These are phyloP conservation scores for Caenorhabditis sp. DNA, from an alignment of 2,888 invertebrate species.

Conservation along the genomic window DNA sequence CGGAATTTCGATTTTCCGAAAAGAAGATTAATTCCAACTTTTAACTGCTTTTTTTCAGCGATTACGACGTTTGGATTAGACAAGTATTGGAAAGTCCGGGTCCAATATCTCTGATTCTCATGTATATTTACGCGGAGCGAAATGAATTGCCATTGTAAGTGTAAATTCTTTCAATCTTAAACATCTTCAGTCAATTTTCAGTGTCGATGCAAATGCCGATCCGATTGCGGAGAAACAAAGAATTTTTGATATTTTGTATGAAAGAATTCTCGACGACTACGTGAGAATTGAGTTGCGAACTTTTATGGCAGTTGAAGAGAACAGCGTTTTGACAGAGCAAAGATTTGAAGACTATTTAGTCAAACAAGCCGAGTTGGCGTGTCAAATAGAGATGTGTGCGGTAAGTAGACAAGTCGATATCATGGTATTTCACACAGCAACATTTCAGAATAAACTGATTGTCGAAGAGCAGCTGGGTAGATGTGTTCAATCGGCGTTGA, in stretches of 20 bases:
- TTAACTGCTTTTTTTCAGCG: no score
- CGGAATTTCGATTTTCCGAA: no score
- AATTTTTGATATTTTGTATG: no score
- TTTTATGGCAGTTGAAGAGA: background rate
- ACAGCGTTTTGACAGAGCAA: slow-evolving; percentile 6
- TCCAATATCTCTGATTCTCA: background rate
- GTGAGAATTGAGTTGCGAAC: background rate
- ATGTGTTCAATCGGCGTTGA: slow-evolving; percentile 37
- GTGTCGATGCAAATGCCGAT: no score
- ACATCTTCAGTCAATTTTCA: no score
- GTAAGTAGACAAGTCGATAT: no score
- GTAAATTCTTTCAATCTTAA: no score
- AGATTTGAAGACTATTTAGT: slow-evolving; percentile 13
- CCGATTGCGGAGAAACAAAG: no score
- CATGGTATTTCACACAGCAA: no score
- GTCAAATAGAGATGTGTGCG: background rate
- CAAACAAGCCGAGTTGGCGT: background rate
- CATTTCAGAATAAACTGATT: slow-evolving; percentile 41
- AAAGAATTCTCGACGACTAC: background rate
- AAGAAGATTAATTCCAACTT: no score
- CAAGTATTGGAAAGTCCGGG: background rate
- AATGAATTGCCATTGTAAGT: background rate
- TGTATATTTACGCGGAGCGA: background rate
- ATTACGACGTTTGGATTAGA: background rate
- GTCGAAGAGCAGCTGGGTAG: slow-evolving; percentile 39